These are phyloP conservation scores for Penaeus chinensis DNA, from an alignment of 1,140 invertebrate species.

Conservation along the genomic window DNA sequence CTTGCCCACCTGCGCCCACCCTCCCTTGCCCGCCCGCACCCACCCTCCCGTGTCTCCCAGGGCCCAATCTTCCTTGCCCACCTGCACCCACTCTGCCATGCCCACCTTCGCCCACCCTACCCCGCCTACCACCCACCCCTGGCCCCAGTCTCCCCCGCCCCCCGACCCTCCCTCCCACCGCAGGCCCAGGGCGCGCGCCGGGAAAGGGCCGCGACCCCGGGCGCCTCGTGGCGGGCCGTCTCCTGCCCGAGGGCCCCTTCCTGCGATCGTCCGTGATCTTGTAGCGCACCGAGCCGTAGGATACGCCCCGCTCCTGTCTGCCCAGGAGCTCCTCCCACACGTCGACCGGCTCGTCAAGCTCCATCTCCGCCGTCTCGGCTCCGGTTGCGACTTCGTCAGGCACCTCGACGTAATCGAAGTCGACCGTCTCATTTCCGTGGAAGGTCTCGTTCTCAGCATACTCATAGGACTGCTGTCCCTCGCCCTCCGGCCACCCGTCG, in stretches of 20 bases:
- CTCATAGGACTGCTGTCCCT: too few relatives aligned
- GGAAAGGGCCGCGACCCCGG: background rate
- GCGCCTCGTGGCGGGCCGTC: background rate
- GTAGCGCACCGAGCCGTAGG: constrained; percentile 38
- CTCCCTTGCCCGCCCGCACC: background rate
- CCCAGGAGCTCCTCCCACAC: background rate
- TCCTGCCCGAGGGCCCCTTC: background rate
- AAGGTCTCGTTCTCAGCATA: too few relatives aligned
- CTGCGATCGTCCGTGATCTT: constrained; percentile 21
- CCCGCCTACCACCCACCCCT: background rate
- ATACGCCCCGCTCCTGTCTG: constrained; percentile 26
- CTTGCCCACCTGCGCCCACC: background rate
- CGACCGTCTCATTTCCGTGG: too few relatives aligned
- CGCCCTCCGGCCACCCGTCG: too few relatives aligned
- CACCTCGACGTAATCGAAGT: too few relatives aligned
- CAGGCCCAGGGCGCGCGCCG: background rate
- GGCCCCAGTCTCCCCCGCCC: background rate
- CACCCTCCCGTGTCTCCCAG: background rate
- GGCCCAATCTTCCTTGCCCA: background rate
- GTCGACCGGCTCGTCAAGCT: too few relatives aligned
- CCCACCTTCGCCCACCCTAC: background rate
- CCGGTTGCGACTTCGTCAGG: too few relatives aligned
- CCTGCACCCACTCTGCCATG: background rate
- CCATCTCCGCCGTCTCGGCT: too few relatives aligned
- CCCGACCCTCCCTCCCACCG: constrained; percentile 12